Base-by-base conservation (phyloP, 1,140 invertebrate species). In the Cheumatopsyche charites region DNA sequence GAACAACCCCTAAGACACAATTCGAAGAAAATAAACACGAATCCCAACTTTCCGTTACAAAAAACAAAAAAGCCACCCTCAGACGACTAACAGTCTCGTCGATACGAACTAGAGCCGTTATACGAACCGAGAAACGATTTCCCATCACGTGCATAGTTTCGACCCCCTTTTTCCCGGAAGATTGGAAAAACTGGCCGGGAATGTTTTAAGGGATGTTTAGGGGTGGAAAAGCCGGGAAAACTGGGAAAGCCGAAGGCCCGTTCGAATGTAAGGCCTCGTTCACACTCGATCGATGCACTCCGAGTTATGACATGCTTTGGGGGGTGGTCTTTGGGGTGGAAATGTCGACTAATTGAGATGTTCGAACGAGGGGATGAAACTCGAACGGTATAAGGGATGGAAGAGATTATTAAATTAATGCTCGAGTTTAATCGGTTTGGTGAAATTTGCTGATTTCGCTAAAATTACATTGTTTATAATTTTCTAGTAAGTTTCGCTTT, bases 41-140 rank as follows among this genome's bases (percentile, higher is more conserved):
- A 41, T 17, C 47, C n/a, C 15, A 52, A 19, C 47, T 52, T 52
- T 67, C 21, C 21, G 42, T 19, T 49, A 67, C 42, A 67, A 67
- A 67, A 67, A 52, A 19, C 15, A 52, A 17, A 15, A n/a, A n/a
- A n/a, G n/a, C n/a, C 29, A 36, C 9, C 29, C 29, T 9, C 19
- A 52, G 19, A 52, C n/a, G 19, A 52, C 47, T 52, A 52, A 52
- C 47, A 13, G 15, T 15, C 45, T 52, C 43, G 65, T 67, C 65
- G 65, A 67, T 67, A 47, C 65, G 21, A 21, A 15, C 4, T 1
- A 13, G 23, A 41, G n/a, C 11, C 19, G 23, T 25, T 49, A 41
- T 67, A 45, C 19, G n/a, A 19, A 41, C 42, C 65, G 17, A 29
- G 36, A 67, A 67, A 67, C 65, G 65, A 67, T 67, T 67, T 67